Percentiles rank a stretch among this genome's conserved stretches.
Conservation (phyloP, 2,888 invertebrate species). For the Nesidiocoris tenuis region DNA sequence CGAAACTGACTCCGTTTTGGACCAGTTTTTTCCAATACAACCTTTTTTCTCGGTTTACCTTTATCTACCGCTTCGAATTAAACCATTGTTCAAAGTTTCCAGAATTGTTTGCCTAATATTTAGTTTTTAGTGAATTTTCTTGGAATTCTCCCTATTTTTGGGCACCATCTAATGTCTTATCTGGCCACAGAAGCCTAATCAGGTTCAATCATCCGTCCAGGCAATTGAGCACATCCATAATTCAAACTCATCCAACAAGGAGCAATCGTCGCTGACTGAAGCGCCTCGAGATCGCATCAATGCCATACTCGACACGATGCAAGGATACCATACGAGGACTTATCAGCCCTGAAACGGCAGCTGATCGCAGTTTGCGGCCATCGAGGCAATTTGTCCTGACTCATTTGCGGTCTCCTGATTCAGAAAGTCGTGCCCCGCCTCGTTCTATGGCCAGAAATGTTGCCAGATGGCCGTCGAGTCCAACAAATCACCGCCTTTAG, state of each 20-base stretch:
- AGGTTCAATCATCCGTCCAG: background rate
- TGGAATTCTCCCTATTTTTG: too few relatives aligned
- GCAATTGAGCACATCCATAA: background rate
- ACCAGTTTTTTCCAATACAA: too few relatives aligned
- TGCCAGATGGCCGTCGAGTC: background rate
- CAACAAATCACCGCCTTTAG: background rate
- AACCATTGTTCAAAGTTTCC: too few relatives aligned
- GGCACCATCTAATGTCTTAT: too few relatives aligned
- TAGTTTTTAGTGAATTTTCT: too few relatives aligned
- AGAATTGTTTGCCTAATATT: too few relatives aligned
- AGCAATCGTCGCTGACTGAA: background rate
- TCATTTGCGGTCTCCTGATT: constrained; percentile 26
- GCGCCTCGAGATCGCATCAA: background rate
- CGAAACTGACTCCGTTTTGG: too few relatives aligned
- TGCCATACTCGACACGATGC: background rate
- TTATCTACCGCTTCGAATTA: too few relatives aligned
- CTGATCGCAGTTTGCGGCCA: constrained; percentile 31
- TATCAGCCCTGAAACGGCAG: background rate
- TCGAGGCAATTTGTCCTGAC: constrained; percentile 39
- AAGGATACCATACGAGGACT: background rate
- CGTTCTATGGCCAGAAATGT: background rate
- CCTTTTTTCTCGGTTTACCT: too few relatives aligned
- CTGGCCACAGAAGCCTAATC: background rate
- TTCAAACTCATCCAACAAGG: background rate
- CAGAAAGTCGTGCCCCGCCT: constrained; percentile 5